A percentile compares a stretch with the other conserved stretches of the same genome.
phyloP scores from a whole-genome alignment of 2,113 vertebrate genomes.

The Tachysurus fulvidraco region DNA sequence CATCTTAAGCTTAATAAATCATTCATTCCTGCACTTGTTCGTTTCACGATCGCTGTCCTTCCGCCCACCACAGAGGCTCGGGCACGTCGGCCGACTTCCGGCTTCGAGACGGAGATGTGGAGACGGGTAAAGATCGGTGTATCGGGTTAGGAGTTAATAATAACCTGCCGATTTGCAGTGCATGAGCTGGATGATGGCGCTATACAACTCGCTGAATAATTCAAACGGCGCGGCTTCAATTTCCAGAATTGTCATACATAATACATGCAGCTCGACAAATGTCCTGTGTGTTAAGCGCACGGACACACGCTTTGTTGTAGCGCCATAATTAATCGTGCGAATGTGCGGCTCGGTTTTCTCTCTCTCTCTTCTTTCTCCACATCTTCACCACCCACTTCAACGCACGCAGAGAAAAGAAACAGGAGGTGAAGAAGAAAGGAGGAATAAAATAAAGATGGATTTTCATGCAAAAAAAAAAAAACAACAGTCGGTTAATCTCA shows the following conservation, averaged over 20 bases:
- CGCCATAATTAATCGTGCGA: constrained; percentile 54
- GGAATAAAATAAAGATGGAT: constrained; percentile 28
- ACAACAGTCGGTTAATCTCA: constrained; percentile 50
- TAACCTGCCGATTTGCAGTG: constrained; percentile 46
- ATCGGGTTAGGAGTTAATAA: constrained; percentile 56
- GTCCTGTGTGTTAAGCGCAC: constrained; percentile 54
- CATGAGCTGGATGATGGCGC: constrained; percentile 45
- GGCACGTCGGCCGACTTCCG: constrained; percentile 4
- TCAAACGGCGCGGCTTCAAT: constrained; percentile 63
- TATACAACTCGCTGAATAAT: constrained; percentile 64
- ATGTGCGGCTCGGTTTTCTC: constrained; percentile 29
- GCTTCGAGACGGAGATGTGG: constrained; percentile 27
- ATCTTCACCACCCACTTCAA: constrained; percentile 32
- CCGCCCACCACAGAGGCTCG: background rate
- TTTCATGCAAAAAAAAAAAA: constrained; percentile 39
- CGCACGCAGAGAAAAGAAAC: constrained; percentile 15
- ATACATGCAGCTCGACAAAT: constrained; percentile 66
- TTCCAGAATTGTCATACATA: constrained; percentile 67
- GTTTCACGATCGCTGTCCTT: background rate
- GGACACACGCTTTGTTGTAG: constrained; percentile 35
- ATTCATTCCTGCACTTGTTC: constrained; percentile 18
- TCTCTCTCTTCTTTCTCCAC: background rate
- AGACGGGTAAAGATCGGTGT: constrained; percentile 30
- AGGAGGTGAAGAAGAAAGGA: background rate
- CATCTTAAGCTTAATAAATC: background rate